Evolutionary conservation across 2,113 vertebrate genomes (phyloP).

Genomic region (Dicerorhinus sumatrensis): DNA sequence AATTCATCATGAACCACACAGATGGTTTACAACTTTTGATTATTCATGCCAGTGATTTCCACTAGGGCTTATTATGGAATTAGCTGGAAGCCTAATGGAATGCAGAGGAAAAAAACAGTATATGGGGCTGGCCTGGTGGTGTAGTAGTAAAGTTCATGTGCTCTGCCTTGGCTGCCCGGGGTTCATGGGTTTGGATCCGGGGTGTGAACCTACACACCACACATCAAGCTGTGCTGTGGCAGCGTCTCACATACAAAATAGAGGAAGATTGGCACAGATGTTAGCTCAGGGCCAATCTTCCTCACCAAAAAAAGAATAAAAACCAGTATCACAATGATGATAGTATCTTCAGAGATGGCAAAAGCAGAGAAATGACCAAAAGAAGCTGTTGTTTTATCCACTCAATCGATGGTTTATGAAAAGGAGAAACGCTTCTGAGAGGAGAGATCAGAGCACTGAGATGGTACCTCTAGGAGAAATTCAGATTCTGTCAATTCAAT

Average conservation of each 20-base stretch:
- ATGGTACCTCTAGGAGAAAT: background rate
- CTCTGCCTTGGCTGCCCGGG: too few relatives aligned
- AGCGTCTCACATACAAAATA: too few relatives aligned
- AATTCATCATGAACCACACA: background rate
- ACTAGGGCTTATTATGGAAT: constrained; percentile 1
- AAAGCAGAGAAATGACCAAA: background rate
- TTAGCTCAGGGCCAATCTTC: too few relatives aligned
- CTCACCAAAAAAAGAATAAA: background rate
- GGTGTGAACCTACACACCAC: too few relatives aligned
- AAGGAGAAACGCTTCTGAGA: background rate
- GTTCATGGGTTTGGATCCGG: too few relatives aligned
- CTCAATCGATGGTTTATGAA: background rate
- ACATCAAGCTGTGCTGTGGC: too few relatives aligned
- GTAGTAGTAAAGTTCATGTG: too few relatives aligned
- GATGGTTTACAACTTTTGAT: constrained; percentile 29
- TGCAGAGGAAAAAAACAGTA: background rate
- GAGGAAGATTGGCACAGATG: too few relatives aligned
- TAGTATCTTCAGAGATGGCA: background rate
- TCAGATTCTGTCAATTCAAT: background rate
- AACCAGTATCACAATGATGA: background rate
- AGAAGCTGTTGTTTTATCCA: background rate
- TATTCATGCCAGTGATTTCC: constrained; percentile 36
- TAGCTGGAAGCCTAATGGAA: background rate
- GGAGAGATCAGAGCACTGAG: background rate
- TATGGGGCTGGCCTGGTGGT: too few relatives aligned